A percentile compares a stretch with the other conserved stretches of the same genome.
These are phyloP conservation scores for Bombus breviceps DNA, from an alignment of 1,140 invertebrate genomes.

Conservation along the genomic window DNA sequence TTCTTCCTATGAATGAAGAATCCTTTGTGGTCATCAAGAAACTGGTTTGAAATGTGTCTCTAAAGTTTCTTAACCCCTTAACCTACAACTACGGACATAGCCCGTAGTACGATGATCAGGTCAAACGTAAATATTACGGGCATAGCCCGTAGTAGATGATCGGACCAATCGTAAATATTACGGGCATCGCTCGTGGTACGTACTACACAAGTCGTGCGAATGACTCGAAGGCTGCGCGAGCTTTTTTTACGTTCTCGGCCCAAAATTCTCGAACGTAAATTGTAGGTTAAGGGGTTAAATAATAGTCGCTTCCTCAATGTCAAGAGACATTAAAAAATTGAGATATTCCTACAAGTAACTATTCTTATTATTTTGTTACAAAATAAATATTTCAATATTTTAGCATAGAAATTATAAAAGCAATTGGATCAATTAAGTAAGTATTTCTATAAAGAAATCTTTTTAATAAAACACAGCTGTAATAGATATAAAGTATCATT, in stretches of 20 bases:
- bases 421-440: not conserved
- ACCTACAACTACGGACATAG: no score
- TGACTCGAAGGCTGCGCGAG: no score
- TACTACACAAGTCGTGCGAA: no score
- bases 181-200: no score
- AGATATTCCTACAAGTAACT: not conserved
- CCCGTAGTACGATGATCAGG: no score
- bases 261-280: no score
- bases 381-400: not conserved
- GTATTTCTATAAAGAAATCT: not conserved
- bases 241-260: no score
- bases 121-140: no score
- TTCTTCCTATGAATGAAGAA: conserved; percentile 28
- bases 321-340: not conserved
- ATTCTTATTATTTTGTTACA: not conserved
- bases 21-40: not conserved
- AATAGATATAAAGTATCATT: not conserved
- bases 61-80: not conserved
- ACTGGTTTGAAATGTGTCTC: not conserved
- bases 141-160: no score
- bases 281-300: not conserved
- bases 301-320: not conserved
- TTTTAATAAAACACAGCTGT: not conserved
- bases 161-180: no score
- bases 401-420: not conserved